These are phyloP conservation scores for Mesopsocus fuscifrons DNA, from an alignment of 2,888 invertebrate genomes.

Conservation along the genomic window DNA sequence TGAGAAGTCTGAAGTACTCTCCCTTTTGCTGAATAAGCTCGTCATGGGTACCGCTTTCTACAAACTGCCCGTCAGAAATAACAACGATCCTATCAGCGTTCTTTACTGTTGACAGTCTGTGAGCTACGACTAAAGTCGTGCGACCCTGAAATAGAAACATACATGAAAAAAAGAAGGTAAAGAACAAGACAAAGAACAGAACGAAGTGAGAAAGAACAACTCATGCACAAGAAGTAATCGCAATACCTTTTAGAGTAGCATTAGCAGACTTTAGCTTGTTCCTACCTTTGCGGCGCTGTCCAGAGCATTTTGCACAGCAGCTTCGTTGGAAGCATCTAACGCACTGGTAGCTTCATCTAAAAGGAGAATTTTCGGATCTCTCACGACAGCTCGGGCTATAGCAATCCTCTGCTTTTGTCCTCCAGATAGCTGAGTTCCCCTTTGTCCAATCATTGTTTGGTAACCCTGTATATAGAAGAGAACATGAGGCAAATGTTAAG, in stretches of 20 bases:
- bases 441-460: slow-evolving; percentile 57
- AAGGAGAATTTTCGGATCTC: slow-evolving; percentile 51
- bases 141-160: slow-evolving; percentile 31
- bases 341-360: slow-evolving; percentile 75
- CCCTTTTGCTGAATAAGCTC: slow-evolving; percentile 42
- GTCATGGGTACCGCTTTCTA: slow-evolving; percentile 50
- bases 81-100: slow-evolving; percentile 51
- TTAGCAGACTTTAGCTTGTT: not conserved
- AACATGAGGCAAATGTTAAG: no score
- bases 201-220: no score
- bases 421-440: slow-evolving; percentile 62
- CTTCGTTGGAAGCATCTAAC: slow-evolving; percentile 60
- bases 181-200: no score
- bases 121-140: slow-evolving; percentile 63
- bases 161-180: not conserved
- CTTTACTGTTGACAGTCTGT: slow-evolving; percentile 52
- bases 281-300: slow-evolving; percentile 37
- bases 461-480: slow-evolving; percentile 40
- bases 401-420: slow-evolving; percentile 74
- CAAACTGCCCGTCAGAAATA: slow-evolving; percentile 34
- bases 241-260: not conserved
- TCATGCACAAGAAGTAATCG: no score
- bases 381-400: slow-evolving; percentile 60
- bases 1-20: slow-evolving; percentile 50
- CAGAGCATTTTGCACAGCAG: slow-evolving; percentile 59